Base-by-base conservation (phyloP, 2,113 vertebrate species). In the Cebidichthys violaceus region DNA sequence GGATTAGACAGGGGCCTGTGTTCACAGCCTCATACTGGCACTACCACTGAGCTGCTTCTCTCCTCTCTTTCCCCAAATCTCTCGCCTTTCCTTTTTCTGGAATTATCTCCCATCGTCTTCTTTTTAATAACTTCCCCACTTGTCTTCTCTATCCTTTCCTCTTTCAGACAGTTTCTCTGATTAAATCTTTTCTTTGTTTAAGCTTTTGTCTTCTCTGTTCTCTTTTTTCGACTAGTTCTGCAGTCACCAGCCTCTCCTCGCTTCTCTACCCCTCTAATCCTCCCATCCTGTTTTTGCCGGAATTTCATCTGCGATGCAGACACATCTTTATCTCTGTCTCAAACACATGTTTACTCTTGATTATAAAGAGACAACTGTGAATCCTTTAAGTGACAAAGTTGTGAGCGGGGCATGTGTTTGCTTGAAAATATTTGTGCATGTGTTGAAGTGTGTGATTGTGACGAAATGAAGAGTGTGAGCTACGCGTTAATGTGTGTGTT, bases 1-100 rank as follows among this genome's bases (percentile, higher is more conserved):
- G 95, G 94, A 95, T 95, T 95, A 95, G 93, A 94, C 86, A 78
- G 85, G 92, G 93, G 88, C 94, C 94, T 95, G 94, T 94, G 92
- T 95, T 95, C 94, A 93, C 93, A 95, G 89, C 86, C 92, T 94
- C 87, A 84, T 82, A 89, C 87, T 92, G 92, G 92, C 93, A 90
- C 89, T 77, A 80, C 75, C 73, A 79, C 79, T 54, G 75, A 77
- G 86, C 89, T 59, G 74, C 77, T 77, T 78, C 75, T 76, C 84
- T 67, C 55, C 78, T 84, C 82, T 70, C 79, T 77, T 81, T 60
- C 82, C 81, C 74, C 55, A 90, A 89, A 88, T 85, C 87, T 90
- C 87, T 85, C 11, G 86, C 85, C 88, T 91, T 83, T 87, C 86
- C 82, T 83, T 89, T 92, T 90, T 85, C 82, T 87, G 88, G 90